These are phyloP conservation scores for Megalopta genalis DNA, from an alignment of 1,140 invertebrate genomes.

Conservation along the genomic window DNA sequence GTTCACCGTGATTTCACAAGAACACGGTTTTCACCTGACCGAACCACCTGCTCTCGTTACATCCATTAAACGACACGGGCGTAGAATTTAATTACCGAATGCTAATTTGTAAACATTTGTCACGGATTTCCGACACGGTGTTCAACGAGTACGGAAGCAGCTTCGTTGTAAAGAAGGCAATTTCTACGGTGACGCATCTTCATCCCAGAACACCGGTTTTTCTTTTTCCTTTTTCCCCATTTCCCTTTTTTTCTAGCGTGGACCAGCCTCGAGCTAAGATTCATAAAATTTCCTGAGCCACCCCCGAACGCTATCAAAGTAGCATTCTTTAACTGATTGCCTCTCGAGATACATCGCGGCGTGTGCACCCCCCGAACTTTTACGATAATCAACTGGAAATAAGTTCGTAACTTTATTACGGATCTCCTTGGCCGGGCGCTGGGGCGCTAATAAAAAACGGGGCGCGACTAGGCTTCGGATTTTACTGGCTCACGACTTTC, in stretches of 20 bases:
- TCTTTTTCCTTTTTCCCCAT: too few species aligned
- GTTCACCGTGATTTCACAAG: background rate
- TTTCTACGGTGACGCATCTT: constrained; percentile 40
- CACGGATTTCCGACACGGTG: background rate
- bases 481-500: constrained; percentile 47
- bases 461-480: constrained; percentile 42
- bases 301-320: constrained; percentile 69
- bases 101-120: constrained; percentile 14
- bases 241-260: constrained; percentile 1
- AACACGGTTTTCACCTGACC: constrained; percentile 23
- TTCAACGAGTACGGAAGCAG: background rate
- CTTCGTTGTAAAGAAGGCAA: constrained; percentile 31
- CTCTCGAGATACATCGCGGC: constrained; percentile 67
- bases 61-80: constrained; percentile 1
- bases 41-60: constrained; percentile 17
- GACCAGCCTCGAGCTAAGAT: constrained; percentile 47
- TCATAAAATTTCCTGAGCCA: constrained; percentile 65
- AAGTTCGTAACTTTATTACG: constrained; percentile 72
- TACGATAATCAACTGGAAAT: constrained; percentile 73
- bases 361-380: constrained; percentile 60
- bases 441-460: constrained; percentile 52
- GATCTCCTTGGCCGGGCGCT: constrained; percentile 40
- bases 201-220: constrained; percentile 21
- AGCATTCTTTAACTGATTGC: constrained; percentile 72
- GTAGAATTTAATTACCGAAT: constrained; percentile 12